A percentile compares a stretch with the other conserved stretches of the same genome.
Evolutionary conservation across 2,113 vertebrate species (phyloP).

Genomic region (Nothocercus nigrocapillus): DNA sequence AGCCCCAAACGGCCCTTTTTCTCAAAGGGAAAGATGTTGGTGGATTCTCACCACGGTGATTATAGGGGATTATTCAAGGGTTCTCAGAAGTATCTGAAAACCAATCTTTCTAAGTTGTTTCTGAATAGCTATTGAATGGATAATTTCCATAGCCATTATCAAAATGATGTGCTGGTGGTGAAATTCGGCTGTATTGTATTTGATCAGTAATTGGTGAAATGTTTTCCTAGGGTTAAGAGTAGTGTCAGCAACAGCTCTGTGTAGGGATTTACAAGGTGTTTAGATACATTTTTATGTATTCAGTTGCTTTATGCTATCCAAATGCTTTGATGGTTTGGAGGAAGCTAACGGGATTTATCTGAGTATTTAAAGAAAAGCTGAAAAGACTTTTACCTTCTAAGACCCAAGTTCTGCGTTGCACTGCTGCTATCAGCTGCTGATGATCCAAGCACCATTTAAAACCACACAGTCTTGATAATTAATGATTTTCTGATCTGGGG

Average conservation of each 20-base stretch:
- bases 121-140: constrained; percentile 81
- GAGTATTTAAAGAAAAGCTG: constrained; percentile 59
- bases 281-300: constrained; percentile 74
- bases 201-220: constrained; percentile 79
- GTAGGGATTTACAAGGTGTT: constrained; percentile 75
- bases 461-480: background rate
- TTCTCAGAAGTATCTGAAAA: constrained; percentile 78
- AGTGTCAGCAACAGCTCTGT: constrained; percentile 65
- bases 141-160: constrained; percentile 81
- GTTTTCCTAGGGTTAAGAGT: constrained; percentile 77
- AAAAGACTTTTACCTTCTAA: constrained; percentile 63
- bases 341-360: constrained; percentile 62
- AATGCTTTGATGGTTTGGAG: constrained; percentile 71
- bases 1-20: background rate
- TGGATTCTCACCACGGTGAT: constrained; percentile 72
- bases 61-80: constrained; percentile 75
- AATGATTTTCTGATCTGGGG: background rate
- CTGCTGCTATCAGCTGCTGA: background rate
- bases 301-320: constrained; percentile 71
- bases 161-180: constrained; percentile 75
- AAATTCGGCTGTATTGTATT: constrained; percentile 81
- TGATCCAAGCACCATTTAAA: background rate
- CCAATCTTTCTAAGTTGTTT: constrained; percentile 79
- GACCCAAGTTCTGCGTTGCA: constrained; percentile 49
- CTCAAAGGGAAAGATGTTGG: constrained; percentile 36